Percentiles rank a stretch among this genome's conserved stretches.
phyloP scores from a whole-genome alignment of 2,113 vertebrate genomes.

The Trogon melanurus region DNA sequence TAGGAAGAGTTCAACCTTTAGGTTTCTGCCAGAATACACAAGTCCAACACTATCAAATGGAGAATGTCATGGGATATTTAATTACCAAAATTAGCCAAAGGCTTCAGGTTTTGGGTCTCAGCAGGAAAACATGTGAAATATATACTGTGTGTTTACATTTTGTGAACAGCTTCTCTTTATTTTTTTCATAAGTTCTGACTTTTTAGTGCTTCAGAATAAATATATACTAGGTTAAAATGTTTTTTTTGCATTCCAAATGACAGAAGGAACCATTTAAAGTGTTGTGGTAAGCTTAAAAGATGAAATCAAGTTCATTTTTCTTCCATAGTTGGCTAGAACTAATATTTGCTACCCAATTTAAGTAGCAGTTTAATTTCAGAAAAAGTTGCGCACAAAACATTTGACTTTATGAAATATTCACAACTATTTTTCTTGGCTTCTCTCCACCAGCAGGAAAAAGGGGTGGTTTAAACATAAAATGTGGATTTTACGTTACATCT shows the following conservation, averaged over 20 bases:
- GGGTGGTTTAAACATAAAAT: not conserved
- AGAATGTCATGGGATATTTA: constrained; percentile 40
- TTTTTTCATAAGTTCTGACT: constrained; percentile 36
- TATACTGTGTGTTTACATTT: not conserved
- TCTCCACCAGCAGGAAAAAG: not conserved
- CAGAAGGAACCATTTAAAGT: constrained; percentile 59
- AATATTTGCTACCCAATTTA: constrained; percentile 57
- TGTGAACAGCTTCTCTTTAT: constrained; percentile 41
- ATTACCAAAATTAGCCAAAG: constrained; percentile 48
- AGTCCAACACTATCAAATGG: constrained; percentile 41
- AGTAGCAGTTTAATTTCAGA: constrained; percentile 40
- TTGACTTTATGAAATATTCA: constrained; percentile 20
- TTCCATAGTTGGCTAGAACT: constrained; percentile 48
- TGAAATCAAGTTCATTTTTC: constrained; percentile 25
- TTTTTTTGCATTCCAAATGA: constrained; percentile 23
- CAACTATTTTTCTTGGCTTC: constrained; percentile 18
- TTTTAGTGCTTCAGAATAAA: constrained; percentile 44
- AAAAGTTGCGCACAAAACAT: constrained; percentile 1
- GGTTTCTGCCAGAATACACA: constrained; percentile 58
- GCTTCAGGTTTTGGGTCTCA: not conserved
- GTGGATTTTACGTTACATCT: not conserved
- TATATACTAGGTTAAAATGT: not conserved
- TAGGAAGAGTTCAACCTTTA: constrained; percentile 20
- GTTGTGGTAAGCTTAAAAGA: constrained; percentile 32
- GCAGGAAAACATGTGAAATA: constrained; percentile 44